These are phyloP conservation scores for Samia ricini DNA, from an alignment of 1,140 invertebrate species.

Conservation along the genomic window DNA sequence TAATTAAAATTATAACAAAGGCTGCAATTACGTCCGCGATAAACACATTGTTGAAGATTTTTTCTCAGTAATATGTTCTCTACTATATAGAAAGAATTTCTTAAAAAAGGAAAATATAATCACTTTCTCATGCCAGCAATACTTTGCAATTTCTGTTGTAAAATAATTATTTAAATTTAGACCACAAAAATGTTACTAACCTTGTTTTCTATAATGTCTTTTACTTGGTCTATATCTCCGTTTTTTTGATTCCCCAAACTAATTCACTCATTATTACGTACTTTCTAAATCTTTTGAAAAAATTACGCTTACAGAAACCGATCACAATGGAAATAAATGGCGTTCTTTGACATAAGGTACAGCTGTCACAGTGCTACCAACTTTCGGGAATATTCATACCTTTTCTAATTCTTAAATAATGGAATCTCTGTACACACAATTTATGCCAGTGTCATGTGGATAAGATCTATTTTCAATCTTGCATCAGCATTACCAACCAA, in stretches of 20 bases:
- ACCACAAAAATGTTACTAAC: constrained; percentile 67
- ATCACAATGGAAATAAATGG: constrained; percentile 24
- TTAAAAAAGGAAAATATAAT: not conserved
- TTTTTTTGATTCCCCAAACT: constrained; percentile 96
- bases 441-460: too few species aligned
- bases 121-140: constrained; percentile 35
- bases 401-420: too few species aligned
- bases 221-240: constrained; percentile 94
- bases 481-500: too few species aligned
- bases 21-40: not conserved
- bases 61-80: not conserved
- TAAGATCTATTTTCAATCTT: too few species aligned
- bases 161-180: constrained; percentile 6
- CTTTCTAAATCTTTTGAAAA: constrained; percentile 31
- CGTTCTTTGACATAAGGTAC: constrained; percentile 17
- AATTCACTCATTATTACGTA: constrained; percentile 84
- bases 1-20: constrained; percentile 8
- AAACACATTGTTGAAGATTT: not conserved
- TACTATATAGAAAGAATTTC: not conserved
- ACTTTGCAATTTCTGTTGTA: constrained; percentile 8
- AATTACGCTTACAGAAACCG: constrained; percentile 15
- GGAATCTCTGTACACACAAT: too few species aligned
- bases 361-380: not conserved
- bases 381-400: not conserved
- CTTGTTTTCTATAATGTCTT: constrained; percentile 91